phyloP scores from a whole-genome alignment of 2,888 invertebrate genomes.

The Idaea dimidiata region DNA sequence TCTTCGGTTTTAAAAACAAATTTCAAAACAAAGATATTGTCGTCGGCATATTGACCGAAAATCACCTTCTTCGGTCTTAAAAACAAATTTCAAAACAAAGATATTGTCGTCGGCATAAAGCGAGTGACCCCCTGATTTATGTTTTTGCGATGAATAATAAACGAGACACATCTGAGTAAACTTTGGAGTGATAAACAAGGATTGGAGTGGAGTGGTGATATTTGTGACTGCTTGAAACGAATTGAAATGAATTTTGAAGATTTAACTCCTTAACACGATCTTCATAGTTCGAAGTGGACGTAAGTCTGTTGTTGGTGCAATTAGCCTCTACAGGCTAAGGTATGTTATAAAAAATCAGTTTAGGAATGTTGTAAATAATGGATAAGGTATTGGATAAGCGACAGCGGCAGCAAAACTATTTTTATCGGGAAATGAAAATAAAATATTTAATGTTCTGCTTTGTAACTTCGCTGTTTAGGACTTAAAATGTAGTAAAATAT shows the following conservation, averaged over 20 bases:
- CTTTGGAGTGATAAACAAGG: neutral
- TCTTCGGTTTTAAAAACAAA: too few relatives aligned
- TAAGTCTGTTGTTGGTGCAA: neutral
- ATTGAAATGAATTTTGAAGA: neutral
- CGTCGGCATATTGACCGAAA: too few relatives aligned
- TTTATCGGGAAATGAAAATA: neutral
- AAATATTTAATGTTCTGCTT: neutral
- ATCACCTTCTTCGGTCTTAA: too few relatives aligned
- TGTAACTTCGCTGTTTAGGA: neutral
- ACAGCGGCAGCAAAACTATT: neutral
- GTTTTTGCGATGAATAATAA: too few relatives aligned
- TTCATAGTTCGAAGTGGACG: neutral
- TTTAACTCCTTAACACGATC: neutral
- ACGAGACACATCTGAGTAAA: neutral
- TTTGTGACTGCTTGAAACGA: neutral
- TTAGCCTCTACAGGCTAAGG: neutral
- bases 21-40: too few relatives aligned
- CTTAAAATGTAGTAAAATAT: neutral
- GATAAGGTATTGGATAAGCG: neutral
- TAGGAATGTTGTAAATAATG: neutral
- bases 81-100: too few relatives aligned
- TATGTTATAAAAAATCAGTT: neutral
- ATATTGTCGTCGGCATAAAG: too few relatives aligned
- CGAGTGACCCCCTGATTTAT: too few relatives aligned
- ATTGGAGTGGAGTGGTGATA: too few relatives aligned